Evolutionary conservation across 2,113 vertebrate species (phyloP).

Genomic region (Ascaphus truei): DNA sequence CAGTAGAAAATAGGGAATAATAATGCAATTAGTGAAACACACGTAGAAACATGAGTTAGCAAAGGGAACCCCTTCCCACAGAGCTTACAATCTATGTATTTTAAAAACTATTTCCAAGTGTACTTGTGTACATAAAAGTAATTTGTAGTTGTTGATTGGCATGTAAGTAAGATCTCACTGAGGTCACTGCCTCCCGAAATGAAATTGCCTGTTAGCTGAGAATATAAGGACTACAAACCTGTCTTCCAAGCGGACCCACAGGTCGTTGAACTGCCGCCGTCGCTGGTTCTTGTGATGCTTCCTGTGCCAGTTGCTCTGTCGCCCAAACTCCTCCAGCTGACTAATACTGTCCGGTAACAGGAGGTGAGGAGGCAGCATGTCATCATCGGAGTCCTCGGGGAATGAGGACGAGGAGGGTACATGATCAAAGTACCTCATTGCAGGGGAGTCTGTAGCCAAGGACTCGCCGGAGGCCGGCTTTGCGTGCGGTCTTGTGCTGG

Average conservation of each 20-base stretch:
- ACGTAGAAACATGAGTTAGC: too few species aligned
- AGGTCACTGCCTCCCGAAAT: too few species aligned
- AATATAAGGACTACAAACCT: conserved; percentile 73
- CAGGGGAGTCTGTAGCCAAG: conserved; percentile 39
- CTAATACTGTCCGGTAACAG: conserved; percentile 91
- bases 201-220: too few species aligned
- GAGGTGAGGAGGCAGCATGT: conserved; percentile 80
- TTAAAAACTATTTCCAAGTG: too few species aligned
- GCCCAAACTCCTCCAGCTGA: conserved; percentile 93
- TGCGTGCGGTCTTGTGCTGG: conserved; percentile 44
- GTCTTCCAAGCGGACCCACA: conserved; percentile 94
- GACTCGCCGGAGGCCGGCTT: conserved; percentile 32
- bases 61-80: too few species aligned
- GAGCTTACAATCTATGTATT: too few species aligned
- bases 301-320: conserved; percentile 84
- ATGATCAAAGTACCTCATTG: conserved; percentile 48
- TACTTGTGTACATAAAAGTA: too few species aligned
- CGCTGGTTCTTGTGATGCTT: conserved; percentile 78
- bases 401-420: conserved; percentile 49
- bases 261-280: conserved; percentile 90
- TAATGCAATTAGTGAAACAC: too few species aligned
- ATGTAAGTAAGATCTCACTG: too few species aligned
- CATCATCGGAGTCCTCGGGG: conserved; percentile 58
- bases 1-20: too few species aligned
- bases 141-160: too few species aligned